A percentile compares a stretch with the other conserved stretches of the same genome.
Evolutionary conservation across 2,888 invertebrate species (phyloP).

Genomic region (Polymixis lichenea): DNA sequence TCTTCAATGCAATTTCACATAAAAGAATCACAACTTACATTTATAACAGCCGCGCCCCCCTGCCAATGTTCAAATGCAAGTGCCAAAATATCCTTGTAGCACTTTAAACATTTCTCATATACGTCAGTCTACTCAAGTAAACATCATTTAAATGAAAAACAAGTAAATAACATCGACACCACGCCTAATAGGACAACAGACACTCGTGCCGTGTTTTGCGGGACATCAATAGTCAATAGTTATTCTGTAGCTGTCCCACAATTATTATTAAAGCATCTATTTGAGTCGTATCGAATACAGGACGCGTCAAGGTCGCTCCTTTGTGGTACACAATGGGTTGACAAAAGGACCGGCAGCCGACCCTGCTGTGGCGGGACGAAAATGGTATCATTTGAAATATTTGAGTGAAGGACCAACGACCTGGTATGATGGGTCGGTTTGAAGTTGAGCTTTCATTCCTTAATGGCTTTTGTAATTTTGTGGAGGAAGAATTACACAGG

Average conservation of each 20-base stretch:
- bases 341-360: slow-evolving; percentile 46
- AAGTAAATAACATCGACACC: slow-evolving; percentile 15
- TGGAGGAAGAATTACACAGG: background rate
- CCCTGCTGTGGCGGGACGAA: slow-evolving; percentile 32
- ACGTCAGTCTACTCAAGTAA: background rate
- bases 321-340: slow-evolving; percentile 62
- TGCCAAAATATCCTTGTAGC: background rate
- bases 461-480: background rate
- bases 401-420: slow-evolving; percentile 47
- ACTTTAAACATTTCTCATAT: background rate
- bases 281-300: slow-evolving; percentile 45
- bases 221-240: slow-evolving; percentile 55
- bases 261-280: slow-evolving; percentile 31
- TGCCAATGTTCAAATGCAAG: background rate
- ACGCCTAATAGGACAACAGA: slow-evolving; percentile 39
- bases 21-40: background rate
- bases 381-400: slow-evolving; percentile 56
- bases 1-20: background rate
- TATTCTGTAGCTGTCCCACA: slow-evolving; percentile 40
- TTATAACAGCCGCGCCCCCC: background rate
- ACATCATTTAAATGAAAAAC: slow-evolving; percentile 25
- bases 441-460: background rate
- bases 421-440: background rate
- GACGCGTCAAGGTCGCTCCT: slow-evolving; percentile 63
- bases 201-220: slow-evolving; percentile 45